A percentile compares a stretch with the other conserved stretches of the same genome.
These are phyloP conservation scores for Drosophila nebulosa DNA, from an alignment of 1,140 invertebrate species.

Conservation along the genomic window DNA sequence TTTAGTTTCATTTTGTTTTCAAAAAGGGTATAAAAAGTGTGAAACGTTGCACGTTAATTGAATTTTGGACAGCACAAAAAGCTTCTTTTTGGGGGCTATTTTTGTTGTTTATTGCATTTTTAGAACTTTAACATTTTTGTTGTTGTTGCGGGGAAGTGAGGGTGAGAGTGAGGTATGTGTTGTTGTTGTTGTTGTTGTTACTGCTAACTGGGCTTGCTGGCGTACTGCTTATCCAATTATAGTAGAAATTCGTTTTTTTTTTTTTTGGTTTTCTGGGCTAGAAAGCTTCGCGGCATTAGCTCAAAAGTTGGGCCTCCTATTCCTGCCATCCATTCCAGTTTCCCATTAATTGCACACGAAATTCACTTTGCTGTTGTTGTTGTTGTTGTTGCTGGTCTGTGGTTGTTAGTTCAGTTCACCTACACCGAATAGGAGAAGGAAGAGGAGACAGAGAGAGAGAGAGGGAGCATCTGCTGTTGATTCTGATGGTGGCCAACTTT, in stretches of 20 bases:
- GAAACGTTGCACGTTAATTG: constrained; percentile 53
- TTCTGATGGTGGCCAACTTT: constrained; percentile 36
- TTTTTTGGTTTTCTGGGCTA: not conserved
- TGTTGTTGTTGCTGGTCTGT: constrained; percentile 20
- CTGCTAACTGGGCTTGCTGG: not conserved
- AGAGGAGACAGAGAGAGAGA: no score
- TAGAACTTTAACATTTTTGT: constrained; percentile 4
- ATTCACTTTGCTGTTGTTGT: constrained; percentile 44
- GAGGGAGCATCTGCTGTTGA: constrained; percentile 42
- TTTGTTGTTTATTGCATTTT: constrained; percentile 8
- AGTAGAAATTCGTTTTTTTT: not conserved
- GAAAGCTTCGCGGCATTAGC: constrained; percentile 40
- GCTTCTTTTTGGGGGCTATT: constrained; percentile 2
- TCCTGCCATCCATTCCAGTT: not conserved
- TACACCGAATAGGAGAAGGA: not conserved
- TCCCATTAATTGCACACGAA: constrained; percentile 55
- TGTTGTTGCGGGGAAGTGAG: no score
- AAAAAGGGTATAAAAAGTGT: constrained; percentile 16
- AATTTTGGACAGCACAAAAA: constrained; percentile 44
- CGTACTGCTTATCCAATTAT: constrained; percentile 50
- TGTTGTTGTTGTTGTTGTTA: constrained; percentile 7
- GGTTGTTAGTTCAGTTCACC: constrained; percentile 15
- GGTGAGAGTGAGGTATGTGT: no score
- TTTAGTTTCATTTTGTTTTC: not conserved
- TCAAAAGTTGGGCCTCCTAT: constrained; percentile 45